phyloP scores from a whole-genome alignment of 2,113 vertebrate genomes.

The Macquaria australasica region DNA sequence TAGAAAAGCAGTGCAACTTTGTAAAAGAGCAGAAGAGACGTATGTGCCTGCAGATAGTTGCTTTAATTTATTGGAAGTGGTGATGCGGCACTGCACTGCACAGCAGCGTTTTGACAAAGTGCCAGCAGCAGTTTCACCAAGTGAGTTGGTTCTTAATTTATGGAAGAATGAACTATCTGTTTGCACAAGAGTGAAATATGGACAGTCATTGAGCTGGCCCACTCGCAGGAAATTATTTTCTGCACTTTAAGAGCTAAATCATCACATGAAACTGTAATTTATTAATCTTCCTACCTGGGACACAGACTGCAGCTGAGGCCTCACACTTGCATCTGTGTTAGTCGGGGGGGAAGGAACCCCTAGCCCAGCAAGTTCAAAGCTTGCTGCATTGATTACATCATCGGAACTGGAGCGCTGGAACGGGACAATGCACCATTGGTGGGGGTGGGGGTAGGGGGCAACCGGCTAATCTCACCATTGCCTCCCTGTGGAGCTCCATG shows the following conservation, averaged over 20 bases:
- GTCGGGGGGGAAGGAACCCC: constrained; percentile 63
- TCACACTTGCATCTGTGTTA: constrained; percentile 52
- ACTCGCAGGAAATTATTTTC: constrained; percentile 38
- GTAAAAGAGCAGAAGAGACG: constrained; percentile 38
- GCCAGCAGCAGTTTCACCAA: constrained; percentile 47
- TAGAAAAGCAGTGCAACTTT: constrained; percentile 34
- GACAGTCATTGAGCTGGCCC: constrained; percentile 11
- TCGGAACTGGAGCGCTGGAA: constrained; percentile 83
- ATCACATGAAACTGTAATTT: constrained; percentile 42
- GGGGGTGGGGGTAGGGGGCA: constrained; percentile 30
- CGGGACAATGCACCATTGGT: constrained; percentile 87
- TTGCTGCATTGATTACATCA: constrained; percentile 91
- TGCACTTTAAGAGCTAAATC: constrained; percentile 32
- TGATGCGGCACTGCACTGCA: constrained; percentile 66
- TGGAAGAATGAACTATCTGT: constrained; percentile 31
- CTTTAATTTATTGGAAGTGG: constrained; percentile 61
- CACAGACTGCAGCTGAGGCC: constrained; percentile 57
- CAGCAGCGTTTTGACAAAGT: constrained; percentile 36
- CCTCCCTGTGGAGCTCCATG: constrained; percentile 56
- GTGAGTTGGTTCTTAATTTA: constrained; percentile 49
- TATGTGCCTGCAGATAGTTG: constrained; percentile 53
- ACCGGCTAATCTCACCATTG: constrained; percentile 65
- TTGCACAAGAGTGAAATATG: constrained; percentile 47
- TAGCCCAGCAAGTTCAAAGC: constrained; percentile 85
- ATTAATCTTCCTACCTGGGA: constrained; percentile 46